phyloP scores from a whole-genome alignment of 2,888 invertebrate species.

The Horisme vitalbata region DNA sequence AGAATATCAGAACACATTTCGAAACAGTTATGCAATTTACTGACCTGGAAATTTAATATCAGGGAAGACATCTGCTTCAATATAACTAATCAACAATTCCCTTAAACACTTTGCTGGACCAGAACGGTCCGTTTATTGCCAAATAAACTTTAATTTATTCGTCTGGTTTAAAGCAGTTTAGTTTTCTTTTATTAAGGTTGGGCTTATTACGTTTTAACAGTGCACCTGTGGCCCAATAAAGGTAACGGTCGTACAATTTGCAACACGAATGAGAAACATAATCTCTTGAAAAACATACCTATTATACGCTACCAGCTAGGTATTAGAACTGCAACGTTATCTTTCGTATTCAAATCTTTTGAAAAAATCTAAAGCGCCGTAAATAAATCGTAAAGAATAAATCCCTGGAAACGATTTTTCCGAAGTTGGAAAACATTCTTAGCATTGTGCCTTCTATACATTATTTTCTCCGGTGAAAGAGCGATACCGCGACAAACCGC shows the following conservation, averaged over 20 bases:
- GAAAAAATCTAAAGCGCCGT: slow-evolving; percentile 2
- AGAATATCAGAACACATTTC: neutral
- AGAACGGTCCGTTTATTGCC: slow-evolving; percentile 33
- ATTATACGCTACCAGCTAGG: neutral
- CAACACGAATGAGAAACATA: slow-evolving; percentile 16
- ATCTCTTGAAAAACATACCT: slow-evolving; percentile 5
- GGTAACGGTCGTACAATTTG: slow-evolving; percentile 15
- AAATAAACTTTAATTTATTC: slow-evolving; percentile 36
- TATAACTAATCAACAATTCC: slow-evolving; percentile 27
- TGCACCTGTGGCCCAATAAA: slow-evolving; percentile 31
- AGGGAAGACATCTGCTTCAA: slow-evolving; percentile 23
- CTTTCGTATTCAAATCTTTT: neutral
- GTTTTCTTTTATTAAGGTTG: slow-evolving; percentile 32
- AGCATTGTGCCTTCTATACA: slow-evolving; percentile 57
- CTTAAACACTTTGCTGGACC: slow-evolving; percentile 25
- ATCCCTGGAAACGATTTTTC: slow-evolving; percentile 13
- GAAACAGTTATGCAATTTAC: neutral
- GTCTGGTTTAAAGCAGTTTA: slow-evolving; percentile 32
- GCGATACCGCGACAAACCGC: slow-evolving; percentile 76
- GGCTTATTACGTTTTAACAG: slow-evolving; percentile 24
- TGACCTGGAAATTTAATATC: slow-evolving; percentile 6
- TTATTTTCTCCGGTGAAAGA: slow-evolving; percentile 69
- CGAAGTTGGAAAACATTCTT: slow-evolving; percentile 42
- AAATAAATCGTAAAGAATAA: slow-evolving; percentile 11
- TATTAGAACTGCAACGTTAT: neutral